Evolutionary conservation across 1,140 invertebrate species (phyloP), one percentile per base, ranked within the genome.

Genomic region (Rhopalosiphum maidis): DNA sequence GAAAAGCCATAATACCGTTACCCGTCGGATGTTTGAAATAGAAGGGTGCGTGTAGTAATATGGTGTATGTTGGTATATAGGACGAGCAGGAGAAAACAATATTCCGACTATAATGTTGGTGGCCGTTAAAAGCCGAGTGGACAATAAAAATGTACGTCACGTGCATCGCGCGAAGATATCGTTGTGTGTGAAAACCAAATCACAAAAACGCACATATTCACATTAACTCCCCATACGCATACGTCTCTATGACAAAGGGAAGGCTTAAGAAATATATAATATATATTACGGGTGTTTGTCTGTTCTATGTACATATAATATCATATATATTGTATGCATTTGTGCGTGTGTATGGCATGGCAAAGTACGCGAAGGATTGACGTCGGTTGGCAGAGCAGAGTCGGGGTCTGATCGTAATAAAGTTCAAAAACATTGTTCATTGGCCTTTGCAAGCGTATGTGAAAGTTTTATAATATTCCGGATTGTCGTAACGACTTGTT

Each of bases 141-240:
- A 87, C 86, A 22, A 87, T 87, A 87, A 48, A 48, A 48, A 87
- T 87, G 30, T n/a, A 48, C 86, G 86, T 87, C 86, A 87, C 86
- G 86, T 48, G n/a, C 30, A 87, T 25, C 85, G 43, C 30, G 86
- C 18, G 86, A 87, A 48, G 43, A 87, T 30, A 48, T 48, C 86
- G 86, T 35, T n/a, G 86, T 48, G 43, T 8, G 30, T 25, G 22
- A 85, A 41, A 43, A 85, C 37, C 22, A 85, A 85, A 85, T 85
- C 83, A 85, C 37, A 85, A 85, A 85, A 85, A 85, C 83, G 83
- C 23, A 85, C 83, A 85, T 43, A 85, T 85, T 11, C 83, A 23
- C 86, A 87, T 87, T 87, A 87, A 87, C 86, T 87, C 30, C 43
- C 11, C 7, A 2, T 1, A 18, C 86, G 18, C n/a, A 48, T 87